Percentiles rank a stretch among this genome's conserved stretches.
These are phyloP conservation scores for Protobothrops flavoviridis DNA, from an alignment of 2,113 vertebrate genomes.

Conservation along the genomic window DNA sequence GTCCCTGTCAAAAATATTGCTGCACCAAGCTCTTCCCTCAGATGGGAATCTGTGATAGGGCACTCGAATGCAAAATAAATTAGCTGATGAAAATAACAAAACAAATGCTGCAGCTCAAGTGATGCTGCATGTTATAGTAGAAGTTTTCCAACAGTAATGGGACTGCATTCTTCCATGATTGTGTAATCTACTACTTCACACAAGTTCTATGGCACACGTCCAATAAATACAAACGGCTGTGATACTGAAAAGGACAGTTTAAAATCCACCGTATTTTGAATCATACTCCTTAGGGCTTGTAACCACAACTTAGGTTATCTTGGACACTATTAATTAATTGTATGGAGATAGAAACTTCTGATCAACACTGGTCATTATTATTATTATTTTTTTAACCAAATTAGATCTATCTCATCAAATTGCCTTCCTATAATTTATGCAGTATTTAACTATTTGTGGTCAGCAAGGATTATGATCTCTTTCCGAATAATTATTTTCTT, in stretches of 20 bases:
- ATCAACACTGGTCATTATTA: background rate
- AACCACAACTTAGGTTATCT: background rate
- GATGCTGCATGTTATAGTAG: background rate
- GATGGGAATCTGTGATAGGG: background rate
- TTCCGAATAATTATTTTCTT: background rate
- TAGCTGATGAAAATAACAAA: background rate
- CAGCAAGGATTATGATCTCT: background rate
- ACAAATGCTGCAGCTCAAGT: background rate
- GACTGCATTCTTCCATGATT: conserved; percentile 56
- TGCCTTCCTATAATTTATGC: background rate
- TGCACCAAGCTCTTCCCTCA: background rate
- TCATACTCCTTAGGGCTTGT: background rate
- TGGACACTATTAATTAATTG: background rate
- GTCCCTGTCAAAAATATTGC: background rate
- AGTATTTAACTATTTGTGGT: background rate
- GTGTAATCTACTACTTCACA: conserved; percentile 53
- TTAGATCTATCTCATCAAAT: background rate
- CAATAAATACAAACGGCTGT: conserved; percentile 38
- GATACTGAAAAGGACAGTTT: conserved; percentile 10
- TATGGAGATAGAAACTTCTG: background rate
- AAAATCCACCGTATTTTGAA: conserved; percentile 13
- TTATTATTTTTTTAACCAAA: background rate
- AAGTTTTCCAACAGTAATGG: conserved; percentile 46
- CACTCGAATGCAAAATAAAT: background rate
- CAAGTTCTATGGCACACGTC: conserved; percentile 29